Percentiles rank a stretch among this genome's conserved stretches.
Conservation (phyloP, 1,140 invertebrate genomes). For the Anoplophora glabripennis region DNA sequence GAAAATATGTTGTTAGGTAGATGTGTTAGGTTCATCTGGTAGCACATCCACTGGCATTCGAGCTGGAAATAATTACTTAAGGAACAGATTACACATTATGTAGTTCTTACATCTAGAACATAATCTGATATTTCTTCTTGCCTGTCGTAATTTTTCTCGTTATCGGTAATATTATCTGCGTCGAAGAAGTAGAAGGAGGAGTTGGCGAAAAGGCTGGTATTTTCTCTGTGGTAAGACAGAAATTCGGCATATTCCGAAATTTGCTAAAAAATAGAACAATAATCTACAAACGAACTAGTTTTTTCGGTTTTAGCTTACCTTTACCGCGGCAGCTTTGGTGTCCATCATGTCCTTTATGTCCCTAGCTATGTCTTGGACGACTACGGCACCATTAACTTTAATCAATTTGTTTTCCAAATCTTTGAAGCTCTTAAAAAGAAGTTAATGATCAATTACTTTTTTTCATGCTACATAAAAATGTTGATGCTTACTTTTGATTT, state of each 20-base stretch:
- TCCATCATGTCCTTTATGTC: constrained; percentile 7
- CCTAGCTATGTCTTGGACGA: constrained; percentile 17
- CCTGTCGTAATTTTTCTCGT: background rate
- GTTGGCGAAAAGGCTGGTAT: constrained; percentile 22
- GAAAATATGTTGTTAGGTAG: constrained; percentile 23
- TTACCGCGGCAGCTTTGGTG: constrained; percentile 1
- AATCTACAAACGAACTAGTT: background rate
- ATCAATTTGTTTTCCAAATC: constrained; percentile 31
- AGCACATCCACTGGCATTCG: constrained; percentile 39
- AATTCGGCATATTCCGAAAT: constrained; percentile 42
- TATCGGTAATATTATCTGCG: constrained; percentile 26
- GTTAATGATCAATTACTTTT: too few species aligned
- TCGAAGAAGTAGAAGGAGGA: constrained; percentile 30
- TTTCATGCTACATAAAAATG: too few species aligned
- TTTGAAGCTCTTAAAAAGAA: constrained; percentile 31
- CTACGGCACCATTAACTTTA: constrained; percentile 34
- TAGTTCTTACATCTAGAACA: background rate
- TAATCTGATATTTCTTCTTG: constrained; percentile 10
- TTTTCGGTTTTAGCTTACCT: constrained; percentile 1
- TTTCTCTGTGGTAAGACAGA: constrained; percentile 38
- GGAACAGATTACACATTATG: background rate
- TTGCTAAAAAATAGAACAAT: constrained; percentile 31
- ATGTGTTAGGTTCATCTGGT: constrained; percentile 24
- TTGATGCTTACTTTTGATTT: too few species aligned
- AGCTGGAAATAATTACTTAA: constrained; percentile 20